phyloP scores from a whole-genome alignment of 2,888 invertebrate species.

The Polyploca ridens region DNA sequence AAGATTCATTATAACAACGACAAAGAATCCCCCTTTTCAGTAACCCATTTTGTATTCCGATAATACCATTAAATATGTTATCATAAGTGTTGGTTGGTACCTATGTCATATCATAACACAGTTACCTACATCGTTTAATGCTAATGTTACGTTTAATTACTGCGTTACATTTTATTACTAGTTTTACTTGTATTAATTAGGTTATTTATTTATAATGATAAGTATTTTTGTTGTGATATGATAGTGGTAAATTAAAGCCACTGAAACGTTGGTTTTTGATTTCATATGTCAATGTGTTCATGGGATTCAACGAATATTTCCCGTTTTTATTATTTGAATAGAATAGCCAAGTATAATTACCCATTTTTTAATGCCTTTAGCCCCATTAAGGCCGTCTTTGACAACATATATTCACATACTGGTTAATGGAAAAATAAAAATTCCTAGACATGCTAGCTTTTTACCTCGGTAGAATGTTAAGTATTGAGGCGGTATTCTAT shows the following conservation, averaged over 20 bases:
- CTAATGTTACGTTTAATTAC: constrained; percentile 28
- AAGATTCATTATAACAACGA: no score
- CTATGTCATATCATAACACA: constrained; percentile 2
- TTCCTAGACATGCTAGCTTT: constrained; percentile 32
- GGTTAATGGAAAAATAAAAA: constrained; percentile 41
- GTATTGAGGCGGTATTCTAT: constrained; percentile 36
- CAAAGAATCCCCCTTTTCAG: no score
- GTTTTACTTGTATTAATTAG: background rate
- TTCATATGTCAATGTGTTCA: no score
- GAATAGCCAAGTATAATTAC: background rate
- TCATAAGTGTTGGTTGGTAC: background rate
- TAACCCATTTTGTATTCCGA: no score
- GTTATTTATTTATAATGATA: background rate
- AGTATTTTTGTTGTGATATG: no score
- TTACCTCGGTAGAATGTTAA: constrained; percentile 37
- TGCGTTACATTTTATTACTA: background rate
- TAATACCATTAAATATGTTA: background rate
- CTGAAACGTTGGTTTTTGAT: background rate
- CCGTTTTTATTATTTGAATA: background rate
- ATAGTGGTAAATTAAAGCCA: no score
- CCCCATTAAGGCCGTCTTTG: background rate
- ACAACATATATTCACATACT: background rate
- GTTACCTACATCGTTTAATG: constrained; percentile 25
- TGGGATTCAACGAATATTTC: no score
- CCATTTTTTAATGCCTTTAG: background rate